These are phyloP conservation scores for Dione vanillae DNA, from an alignment of 2,888 invertebrate genomes.

Conservation along the genomic window DNA sequence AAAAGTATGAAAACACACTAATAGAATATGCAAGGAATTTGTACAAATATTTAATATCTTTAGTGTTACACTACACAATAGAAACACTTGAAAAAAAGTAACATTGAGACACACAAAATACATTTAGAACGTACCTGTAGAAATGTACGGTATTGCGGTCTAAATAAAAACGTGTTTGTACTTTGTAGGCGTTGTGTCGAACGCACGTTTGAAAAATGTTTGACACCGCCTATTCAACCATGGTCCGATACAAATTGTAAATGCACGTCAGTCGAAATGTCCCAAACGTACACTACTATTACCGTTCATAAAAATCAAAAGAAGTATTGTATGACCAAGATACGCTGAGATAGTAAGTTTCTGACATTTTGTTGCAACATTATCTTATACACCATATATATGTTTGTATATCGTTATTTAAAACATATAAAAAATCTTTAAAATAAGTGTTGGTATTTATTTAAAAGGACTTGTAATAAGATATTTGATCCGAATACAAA, in stretches of 20 bases:
- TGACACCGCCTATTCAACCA: slow-evolving; percentile 46
- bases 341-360: background rate
- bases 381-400: no score
- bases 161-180: slow-evolving; percentile 50
- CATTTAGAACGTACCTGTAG: slow-evolving; percentile 18
- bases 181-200: slow-evolving; percentile 45
- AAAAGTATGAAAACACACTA: background rate
- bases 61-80: background rate
- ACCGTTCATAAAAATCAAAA: background rate
- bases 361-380: background rate
- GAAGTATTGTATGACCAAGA: background rate
- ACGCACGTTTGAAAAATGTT: slow-evolving; percentile 51
- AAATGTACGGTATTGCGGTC: slow-evolving; percentile 41
- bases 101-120: slow-evolving; percentile 13
- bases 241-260: slow-evolving; percentile 52
- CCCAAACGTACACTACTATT: slow-evolving; percentile 13
- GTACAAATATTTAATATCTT: background rate
- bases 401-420: no score
- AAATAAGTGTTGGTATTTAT: no score
- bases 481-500: no score
- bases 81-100: slow-evolving; percentile 10
- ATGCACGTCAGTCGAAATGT: slow-evolving; percentile 32
- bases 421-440: no score
- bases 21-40: background rate
- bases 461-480: no score